Evolutionary conservation across 2,113 vertebrate species (phyloP), one percentile per base, ranked within the genome.

Genomic region (Platycercus adscitus): DNA sequence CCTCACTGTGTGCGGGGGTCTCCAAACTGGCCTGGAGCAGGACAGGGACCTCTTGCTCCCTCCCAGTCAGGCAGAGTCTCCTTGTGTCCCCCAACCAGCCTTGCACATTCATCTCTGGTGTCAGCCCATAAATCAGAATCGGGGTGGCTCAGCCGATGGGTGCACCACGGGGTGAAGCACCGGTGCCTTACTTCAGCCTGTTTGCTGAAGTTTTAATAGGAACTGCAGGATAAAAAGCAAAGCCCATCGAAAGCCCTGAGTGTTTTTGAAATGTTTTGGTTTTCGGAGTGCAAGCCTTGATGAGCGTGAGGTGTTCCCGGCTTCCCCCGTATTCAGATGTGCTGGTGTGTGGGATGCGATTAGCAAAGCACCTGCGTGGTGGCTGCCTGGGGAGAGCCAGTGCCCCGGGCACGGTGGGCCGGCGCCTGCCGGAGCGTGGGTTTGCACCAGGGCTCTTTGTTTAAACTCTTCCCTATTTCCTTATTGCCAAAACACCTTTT

Each of bases 1-100:
- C 33, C 17, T 7, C 11, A 1, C 20, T 4, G 0, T 23, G 19
- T 5, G 4, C 0, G 0, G n/a, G 43, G 28, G 17, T 86, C 31
- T 78, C 63, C 86, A 53, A 3, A 71, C 19, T 64, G 55, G 16
- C 15, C 26, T 35, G 72, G 47, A 15, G 4, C 3, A 8, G 31
- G 49, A 19, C 15, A 1, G 16, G 55, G 39, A 4, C 6, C n/a
- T 35, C 56, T 58, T 58, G 33, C 33, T 25, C 2, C 9, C 23
- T 81, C 53, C 49, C 19, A 3, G 0, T 13, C 2, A 3, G 28
- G 5, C 58, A 69, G 25, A 44, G 26, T 14, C 5, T 19, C 13
- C 24, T 35, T 61, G 44, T 37, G 17, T 66, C 43, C 52, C 46
- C 13, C 12, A 2, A 11, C 37, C 5, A 87, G 9, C 60, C 28